Percentiles rank a stretch among this genome's conserved stretches.
phyloP scores from a whole-genome alignment of 2,113 vertebrate species.

The Brienomyrus longianalis region DNA sequence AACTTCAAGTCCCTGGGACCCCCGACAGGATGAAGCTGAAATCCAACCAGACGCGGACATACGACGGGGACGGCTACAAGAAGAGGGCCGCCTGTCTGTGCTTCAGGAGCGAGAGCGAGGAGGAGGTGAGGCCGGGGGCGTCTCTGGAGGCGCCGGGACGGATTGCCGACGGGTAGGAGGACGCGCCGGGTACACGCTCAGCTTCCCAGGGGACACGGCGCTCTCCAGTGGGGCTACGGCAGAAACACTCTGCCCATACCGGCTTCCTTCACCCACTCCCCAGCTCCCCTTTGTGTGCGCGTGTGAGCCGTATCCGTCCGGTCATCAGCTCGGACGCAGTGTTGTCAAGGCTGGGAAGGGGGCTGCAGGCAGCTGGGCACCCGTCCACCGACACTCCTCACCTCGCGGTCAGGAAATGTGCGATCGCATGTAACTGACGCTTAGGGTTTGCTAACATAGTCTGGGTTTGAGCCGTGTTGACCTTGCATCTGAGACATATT shows the following conservation, averaged over 20 bases:
- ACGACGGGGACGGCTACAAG: constrained; percentile 93
- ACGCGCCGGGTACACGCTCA: neutral
- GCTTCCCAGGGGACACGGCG: neutral
- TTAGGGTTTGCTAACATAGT: neutral
- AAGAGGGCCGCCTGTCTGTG: constrained; percentile 92
- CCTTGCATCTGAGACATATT: neutral
- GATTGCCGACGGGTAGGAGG: neutral
- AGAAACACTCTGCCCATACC: neutral
- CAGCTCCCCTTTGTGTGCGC: neutral
- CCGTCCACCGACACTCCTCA: neutral
- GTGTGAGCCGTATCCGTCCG: neutral
- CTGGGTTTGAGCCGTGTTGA: neutral
- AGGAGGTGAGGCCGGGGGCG: constrained; percentile 71
- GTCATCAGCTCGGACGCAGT: neutral
- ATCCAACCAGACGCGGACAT: constrained; percentile 94
- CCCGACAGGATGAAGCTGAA: constrained; percentile 87
- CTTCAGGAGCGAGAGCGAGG: constrained; percentile 89
- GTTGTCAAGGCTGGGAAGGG: neutral
- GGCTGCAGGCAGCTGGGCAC: neutral
- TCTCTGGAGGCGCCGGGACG: neutral
- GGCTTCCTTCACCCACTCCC: neutral
- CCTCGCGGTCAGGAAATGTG: neutral
- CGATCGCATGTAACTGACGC: neutral
- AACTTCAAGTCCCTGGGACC: constrained; percentile 42
- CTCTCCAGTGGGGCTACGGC: neutral